Conservation (phyloP, 2,888 invertebrate genomes). For the Saturnia pavonia region DNA sequence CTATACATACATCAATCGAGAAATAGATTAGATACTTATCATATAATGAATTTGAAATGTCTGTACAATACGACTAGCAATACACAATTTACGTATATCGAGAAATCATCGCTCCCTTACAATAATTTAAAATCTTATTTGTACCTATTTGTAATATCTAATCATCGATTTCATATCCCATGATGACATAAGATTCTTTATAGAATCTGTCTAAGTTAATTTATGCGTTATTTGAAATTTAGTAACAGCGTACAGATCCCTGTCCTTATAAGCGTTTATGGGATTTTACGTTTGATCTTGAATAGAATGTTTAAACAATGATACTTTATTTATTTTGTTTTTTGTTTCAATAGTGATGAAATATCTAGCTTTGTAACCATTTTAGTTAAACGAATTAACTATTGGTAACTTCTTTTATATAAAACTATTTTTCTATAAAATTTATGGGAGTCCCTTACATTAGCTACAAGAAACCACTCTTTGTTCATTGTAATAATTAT, state of each 20-base stretch:
- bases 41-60: constrained; percentile 58
- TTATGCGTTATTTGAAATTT: background rate
- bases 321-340: background rate
- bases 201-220: background rate
- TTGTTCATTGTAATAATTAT: too few relatives aligned
- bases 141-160: constrained; percentile 59
- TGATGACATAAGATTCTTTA: background rate
- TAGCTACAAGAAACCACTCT: too few relatives aligned
- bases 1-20: constrained; percentile 37
- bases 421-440: too few relatives aligned
- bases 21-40: constrained; percentile 67
- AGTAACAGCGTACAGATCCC: background rate
- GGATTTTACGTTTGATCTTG: background rate
- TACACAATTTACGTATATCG: constrained; percentile 64
- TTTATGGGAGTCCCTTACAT: too few relatives aligned
- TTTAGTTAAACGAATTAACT: too few relatives aligned
- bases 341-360: background rate
- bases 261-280: background rate
- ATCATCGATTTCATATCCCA: constrained; percentile 17
- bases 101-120: constrained; percentile 51
- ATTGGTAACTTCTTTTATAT: too few relatives aligned
- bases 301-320: background rate
- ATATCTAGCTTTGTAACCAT: too few relatives aligned
- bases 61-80: constrained; percentile 78
- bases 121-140: constrained; percentile 67